Conservation (phyloP, 2,888 invertebrate species). For the Oeneis ivallda region DNA sequence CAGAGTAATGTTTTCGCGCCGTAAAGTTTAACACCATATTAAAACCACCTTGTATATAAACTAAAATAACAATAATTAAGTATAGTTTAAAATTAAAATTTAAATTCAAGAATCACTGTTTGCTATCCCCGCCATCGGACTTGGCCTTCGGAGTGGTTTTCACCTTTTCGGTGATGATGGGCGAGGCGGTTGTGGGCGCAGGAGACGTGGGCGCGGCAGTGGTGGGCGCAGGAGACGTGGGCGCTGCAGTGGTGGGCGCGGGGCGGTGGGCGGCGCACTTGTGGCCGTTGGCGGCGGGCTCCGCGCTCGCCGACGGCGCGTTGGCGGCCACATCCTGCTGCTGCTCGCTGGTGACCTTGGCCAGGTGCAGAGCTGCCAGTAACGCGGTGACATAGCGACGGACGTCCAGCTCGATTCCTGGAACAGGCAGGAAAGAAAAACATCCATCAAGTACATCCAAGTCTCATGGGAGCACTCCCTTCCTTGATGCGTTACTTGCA, state of each 20-base stretch:
- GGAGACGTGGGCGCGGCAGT: slow-evolving; percentile 48
- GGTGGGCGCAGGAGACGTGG: slow-evolving; percentile 49
- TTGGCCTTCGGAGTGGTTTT: slow-evolving; percentile 70
- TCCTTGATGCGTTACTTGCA: too few species aligned
- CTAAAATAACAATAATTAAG: slow-evolving; percentile 14
- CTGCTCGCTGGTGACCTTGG: slow-evolving; percentile 66
- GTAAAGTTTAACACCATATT: not conserved
- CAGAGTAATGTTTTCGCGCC: not conserved
- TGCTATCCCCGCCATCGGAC: slow-evolving; percentile 52
- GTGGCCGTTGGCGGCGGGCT: slow-evolving; percentile 40
- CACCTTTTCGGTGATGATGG: slow-evolving; percentile 59
- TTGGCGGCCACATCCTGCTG: slow-evolving; percentile 47
- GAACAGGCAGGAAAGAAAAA: slow-evolving; percentile 3
- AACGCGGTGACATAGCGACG: slow-evolving; percentile 71
- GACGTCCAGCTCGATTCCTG: slow-evolving; percentile 71
- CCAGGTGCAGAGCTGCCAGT: slow-evolving; percentile 71
- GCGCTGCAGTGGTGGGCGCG: slow-evolving; percentile 39
- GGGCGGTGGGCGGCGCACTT: slow-evolving; percentile 24
- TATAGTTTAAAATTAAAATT: slow-evolving; percentile 40
- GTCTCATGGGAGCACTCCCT: too few species aligned
- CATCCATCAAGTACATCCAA: not conserved
- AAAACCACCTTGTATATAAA: not conserved
- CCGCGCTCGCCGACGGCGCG: slow-evolving; percentile 43
- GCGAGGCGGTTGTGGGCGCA: slow-evolving; percentile 43
- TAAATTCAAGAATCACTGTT: slow-evolving; percentile 44